phyloP scores from a whole-genome alignment of 2,113 vertebrate genomes.

The Sigmodon hispidus region DNA sequence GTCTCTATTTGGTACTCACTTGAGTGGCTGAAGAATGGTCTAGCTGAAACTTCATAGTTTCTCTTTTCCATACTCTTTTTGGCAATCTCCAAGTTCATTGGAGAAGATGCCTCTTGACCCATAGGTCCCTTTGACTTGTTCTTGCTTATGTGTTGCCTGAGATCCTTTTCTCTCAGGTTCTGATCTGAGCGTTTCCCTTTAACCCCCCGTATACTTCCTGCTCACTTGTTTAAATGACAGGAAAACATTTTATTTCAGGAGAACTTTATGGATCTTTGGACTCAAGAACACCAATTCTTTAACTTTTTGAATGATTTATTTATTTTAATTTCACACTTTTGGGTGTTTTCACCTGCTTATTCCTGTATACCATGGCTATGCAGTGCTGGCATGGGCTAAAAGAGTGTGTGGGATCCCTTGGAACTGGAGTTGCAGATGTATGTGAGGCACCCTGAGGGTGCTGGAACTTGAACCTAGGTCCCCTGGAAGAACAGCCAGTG shows the following conservation, averaged over 20 bases:
- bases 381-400: background rate
- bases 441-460: background rate
- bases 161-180: background rate
- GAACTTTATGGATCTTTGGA: background rate
- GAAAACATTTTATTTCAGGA: background rate
- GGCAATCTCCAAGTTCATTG: background rate
- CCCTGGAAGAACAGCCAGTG: background rate
- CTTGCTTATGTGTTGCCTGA: background rate
- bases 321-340: background rate
- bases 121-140: background rate
- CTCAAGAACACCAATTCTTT: background rate
- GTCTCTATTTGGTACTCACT: background rate
- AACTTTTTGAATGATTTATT: background rate
- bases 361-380: too few relatives aligned
- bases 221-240: background rate
- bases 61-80: background rate
- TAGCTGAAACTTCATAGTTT: background rate
- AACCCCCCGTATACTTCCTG: background rate
- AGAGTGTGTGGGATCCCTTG: background rate
- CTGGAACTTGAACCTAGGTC: background rate
- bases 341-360: background rate
- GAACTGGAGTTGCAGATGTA: background rate
- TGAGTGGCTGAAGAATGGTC: background rate
- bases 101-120: background rate
- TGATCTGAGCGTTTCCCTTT: background rate